Conservation (phyloP, 2,888 invertebrate species). For the Tetragnatha montana region DNA sequence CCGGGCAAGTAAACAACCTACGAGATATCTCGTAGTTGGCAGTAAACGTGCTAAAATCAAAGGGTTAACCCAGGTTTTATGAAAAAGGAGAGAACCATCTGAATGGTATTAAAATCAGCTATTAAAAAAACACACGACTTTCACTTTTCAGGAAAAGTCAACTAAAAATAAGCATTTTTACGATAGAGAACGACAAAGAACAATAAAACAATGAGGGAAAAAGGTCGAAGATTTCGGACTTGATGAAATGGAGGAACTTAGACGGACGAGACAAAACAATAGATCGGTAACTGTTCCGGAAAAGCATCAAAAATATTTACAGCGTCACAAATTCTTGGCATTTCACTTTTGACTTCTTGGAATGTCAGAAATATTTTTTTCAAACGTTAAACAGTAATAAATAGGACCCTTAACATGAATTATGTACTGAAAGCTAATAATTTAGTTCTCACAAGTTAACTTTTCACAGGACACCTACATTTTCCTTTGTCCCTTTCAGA, state of each 20-base stretch:
- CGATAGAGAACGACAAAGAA: background rate
- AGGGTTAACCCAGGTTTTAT: no score
- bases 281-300: background rate
- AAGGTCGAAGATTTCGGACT: background rate
- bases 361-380: background rate
- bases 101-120: no score
- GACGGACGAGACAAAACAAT: conserved; percentile 9
- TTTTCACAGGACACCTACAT: background rate
- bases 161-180: background rate
- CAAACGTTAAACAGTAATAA: background rate
- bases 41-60: no score
- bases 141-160: conserved; percentile 4
- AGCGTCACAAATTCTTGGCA: background rate
- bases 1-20: no score
- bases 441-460: background rate
- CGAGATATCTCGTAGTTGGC: no score
- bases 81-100: no score
- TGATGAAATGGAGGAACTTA: background rate
- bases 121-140: background rate
- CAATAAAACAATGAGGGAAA: conserved; percentile 32
- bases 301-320: background rate
- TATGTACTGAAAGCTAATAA: background rate
- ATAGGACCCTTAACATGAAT: background rate
- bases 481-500: background rate
- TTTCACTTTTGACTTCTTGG: background rate